Percentiles rank a stretch among this genome's conserved stretches.
Conservation (phyloP, 2,888 invertebrate species). For the Andrena chrysosceles region DNA sequence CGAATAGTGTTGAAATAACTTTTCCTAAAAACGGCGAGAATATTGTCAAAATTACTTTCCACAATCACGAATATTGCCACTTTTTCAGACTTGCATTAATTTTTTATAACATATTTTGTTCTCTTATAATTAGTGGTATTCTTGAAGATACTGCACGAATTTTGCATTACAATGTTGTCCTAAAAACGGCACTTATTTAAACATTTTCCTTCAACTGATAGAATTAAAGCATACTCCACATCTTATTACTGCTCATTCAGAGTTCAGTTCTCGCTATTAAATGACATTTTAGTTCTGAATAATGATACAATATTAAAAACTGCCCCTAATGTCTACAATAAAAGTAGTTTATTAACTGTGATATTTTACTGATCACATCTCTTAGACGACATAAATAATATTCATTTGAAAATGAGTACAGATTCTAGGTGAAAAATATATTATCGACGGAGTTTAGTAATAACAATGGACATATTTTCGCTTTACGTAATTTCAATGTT, state of each 20-base stretch:
- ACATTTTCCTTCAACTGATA: too few species aligned
- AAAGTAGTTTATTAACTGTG: constrained; percentile 3
- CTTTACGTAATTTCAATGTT: too few species aligned
- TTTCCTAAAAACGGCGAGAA: too few species aligned
- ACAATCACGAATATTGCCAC: too few species aligned
- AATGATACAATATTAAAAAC: constrained; percentile 12
- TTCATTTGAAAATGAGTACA: too few species aligned
- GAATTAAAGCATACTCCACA: too few species aligned
- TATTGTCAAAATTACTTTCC: too few species aligned
- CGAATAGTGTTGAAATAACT: too few species aligned
- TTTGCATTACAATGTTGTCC: constrained; percentile 6
- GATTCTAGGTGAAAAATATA: constrained; percentile 4
- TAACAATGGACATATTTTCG: neutral
- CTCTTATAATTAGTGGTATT: neutral
- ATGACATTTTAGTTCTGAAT: neutral
- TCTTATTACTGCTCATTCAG: constrained; percentile 1
- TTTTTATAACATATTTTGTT: neutral
- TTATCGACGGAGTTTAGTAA: neutral
- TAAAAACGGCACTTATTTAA: neutral
- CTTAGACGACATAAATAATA: constrained; percentile 2
- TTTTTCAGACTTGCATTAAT: too few species aligned
- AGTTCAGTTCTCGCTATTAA: constrained; percentile 4
- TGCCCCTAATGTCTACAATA: too few species aligned
- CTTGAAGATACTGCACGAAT: constrained; percentile 2
- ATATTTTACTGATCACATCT: neutral